These are phyloP conservation scores for Seriola quinqueradiata DNA, from an alignment of 2,113 vertebrate species.

Conservation along the genomic window DNA sequence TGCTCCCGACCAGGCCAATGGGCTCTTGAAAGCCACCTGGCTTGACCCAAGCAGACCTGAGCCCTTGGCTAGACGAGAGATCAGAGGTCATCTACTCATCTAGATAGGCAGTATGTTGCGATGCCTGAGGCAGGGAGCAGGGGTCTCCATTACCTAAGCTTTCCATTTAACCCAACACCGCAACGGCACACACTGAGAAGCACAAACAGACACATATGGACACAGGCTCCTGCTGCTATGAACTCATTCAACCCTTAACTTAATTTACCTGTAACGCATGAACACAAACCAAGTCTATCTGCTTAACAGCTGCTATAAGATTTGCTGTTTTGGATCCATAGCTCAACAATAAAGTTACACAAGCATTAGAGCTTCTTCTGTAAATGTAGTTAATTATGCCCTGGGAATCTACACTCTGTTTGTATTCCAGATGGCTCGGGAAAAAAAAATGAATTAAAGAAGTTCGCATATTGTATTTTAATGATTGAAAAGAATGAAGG, in stretches of 20 bases:
- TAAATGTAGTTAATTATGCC: not conserved
- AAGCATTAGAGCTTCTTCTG: not conserved
- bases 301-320: not conserved
- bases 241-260: conserved; percentile 39
- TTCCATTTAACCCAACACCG: conserved; percentile 54
- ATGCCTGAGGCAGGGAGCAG: conserved; percentile 62
- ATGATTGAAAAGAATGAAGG: conserved; percentile 14
- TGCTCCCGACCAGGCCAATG: conserved; percentile 41
- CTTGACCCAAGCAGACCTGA: conserved; percentile 68
- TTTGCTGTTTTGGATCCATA: not conserved
- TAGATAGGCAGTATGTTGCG: conserved; percentile 62
- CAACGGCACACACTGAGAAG: conserved; percentile 17
- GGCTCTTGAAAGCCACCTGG: conserved; percentile 74
- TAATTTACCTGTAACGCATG: conserved; percentile 29
- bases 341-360: not conserved
- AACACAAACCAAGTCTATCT: conserved; percentile 9
- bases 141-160: conserved; percentile 70
- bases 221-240: conserved; percentile 38
- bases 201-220: conserved; percentile 57
- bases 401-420: not conserved
- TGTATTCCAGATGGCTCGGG: conserved; percentile 26
- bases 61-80: conserved; percentile 74
- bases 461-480: conserved; percentile 17
- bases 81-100: conserved; percentile 75
- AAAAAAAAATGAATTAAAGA: conserved; percentile 6